Evolutionary conservation across 92 coral and sea anemone genomes (phyloP).

Genomic region (Zoanthus gigantus): DNA sequence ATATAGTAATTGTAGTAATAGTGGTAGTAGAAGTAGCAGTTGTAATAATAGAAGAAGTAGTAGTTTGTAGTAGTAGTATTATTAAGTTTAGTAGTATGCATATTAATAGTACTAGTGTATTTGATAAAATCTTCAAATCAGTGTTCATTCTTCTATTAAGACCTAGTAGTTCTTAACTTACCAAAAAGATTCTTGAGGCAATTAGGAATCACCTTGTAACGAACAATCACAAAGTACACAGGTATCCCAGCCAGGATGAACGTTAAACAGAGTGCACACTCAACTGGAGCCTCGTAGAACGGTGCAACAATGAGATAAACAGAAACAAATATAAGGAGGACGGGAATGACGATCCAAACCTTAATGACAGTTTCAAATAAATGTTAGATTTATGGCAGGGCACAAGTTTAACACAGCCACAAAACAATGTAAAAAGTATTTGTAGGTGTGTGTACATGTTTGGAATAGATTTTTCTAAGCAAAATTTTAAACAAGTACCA

Average conservation of each 20-base stretch:
- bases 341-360: constrained; percentile 57
- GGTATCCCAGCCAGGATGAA: constrained; percentile 68
- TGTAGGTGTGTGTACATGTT: too few species aligned
- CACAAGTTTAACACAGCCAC: too few species aligned
- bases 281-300: constrained; percentile 59
- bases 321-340: constrained; percentile 50
- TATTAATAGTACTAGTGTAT: too few species aligned
- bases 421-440: too few species aligned
- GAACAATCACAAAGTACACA: constrained; percentile 45
- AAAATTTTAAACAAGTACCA: too few species aligned
- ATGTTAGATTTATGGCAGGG: not conserved
- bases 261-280: constrained; percentile 49
- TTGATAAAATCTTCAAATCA: too few species aligned
- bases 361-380: not conserved
- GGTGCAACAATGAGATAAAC: constrained; percentile 59
- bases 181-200: constrained; percentile 49
- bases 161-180: constrained; percentile 10
- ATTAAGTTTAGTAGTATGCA: too few species aligned
- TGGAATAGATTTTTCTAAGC: too few species aligned
- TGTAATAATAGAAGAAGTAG: too few species aligned
- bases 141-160: too few species aligned
- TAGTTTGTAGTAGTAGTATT: not conserved
- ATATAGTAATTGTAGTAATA: too few species aligned
- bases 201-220: constrained; percentile 42
- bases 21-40: too few species aligned